Percentiles rank a stretch among this genome's conserved stretches.
These are phyloP conservation scores for Machaerirhynchus nigripectus DNA, from an alignment of 2,113 vertebrate species.

Conservation along the genomic window DNA sequence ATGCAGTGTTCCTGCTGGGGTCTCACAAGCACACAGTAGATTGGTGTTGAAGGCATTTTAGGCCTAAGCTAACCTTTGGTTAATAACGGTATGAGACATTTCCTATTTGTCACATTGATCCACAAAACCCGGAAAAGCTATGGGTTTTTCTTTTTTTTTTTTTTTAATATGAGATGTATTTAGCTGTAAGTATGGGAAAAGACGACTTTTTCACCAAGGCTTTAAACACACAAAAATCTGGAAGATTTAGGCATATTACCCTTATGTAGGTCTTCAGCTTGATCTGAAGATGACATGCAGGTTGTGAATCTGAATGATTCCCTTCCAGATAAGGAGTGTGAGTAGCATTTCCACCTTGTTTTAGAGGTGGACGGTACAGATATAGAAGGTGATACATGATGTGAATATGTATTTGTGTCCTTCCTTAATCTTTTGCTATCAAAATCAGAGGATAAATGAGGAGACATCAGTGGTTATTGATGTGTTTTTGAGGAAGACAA, in stretches of 20 bases:
- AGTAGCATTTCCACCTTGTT: not conserved
- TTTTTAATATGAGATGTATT: not conserved
- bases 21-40: not conserved
- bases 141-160: not conserved
- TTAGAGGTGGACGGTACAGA: not conserved
- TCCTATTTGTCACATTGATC: not conserved
- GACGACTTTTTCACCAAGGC: not conserved
- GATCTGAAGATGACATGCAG: accelerated
- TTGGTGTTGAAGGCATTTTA: not conserved
- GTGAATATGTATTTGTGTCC: not conserved
- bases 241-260: not conserved
- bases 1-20: not conserved
- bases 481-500: not conserved
- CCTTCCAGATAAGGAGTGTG: not conserved
- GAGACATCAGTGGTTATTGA: not conserved
- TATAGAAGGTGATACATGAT: not conserved
- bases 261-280: not conserved
- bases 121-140: not conserved
- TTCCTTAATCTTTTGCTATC: not conserved
- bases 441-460: not conserved
- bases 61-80: not conserved
- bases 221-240: not conserved
- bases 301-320: not conserved
- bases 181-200: not conserved
- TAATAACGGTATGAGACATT: not conserved